Conservation (phyloP, 2,888 invertebrate species). For the Nemurella pictetii region DNA sequence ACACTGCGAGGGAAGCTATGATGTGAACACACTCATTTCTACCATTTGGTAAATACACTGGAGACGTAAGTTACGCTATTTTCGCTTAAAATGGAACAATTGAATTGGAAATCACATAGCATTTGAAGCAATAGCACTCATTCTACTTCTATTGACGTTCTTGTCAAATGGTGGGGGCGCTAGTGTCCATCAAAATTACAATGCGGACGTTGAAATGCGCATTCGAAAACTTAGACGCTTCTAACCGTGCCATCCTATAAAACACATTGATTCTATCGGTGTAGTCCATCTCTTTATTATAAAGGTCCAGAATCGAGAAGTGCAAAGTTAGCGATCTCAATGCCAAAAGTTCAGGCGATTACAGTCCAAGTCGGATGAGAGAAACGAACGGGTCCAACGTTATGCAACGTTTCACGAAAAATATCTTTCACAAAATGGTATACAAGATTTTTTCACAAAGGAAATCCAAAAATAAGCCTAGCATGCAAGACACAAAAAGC, state of each 20-base stretch:
- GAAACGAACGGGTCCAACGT: not conserved
- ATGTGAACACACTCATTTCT: too few relatives aligned
- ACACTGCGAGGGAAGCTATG: too few relatives aligned
- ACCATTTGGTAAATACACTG: too few relatives aligned
- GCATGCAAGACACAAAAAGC: not conserved
- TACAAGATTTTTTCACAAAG: constrained; percentile 6
- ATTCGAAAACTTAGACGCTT: not conserved
- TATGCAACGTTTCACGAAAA: not conserved
- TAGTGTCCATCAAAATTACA: too few relatives aligned
- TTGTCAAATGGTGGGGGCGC: too few relatives aligned
- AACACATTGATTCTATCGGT: constrained; percentile 19
- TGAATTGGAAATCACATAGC: too few relatives aligned
- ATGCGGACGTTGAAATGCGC: not conserved
- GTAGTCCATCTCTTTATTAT: not conserved
- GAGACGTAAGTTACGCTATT: too few relatives aligned
- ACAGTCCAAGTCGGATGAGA: not conserved
- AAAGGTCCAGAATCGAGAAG: not conserved
- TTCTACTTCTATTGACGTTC: too few relatives aligned
- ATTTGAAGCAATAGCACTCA: too few relatives aligned
- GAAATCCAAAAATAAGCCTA: not conserved
- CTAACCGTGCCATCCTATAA: not conserved
- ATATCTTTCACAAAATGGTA: not conserved
- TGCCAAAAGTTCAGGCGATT: constrained; percentile 20
- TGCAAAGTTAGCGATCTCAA: constrained; percentile 11
- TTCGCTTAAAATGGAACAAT: too few relatives aligned